Percentiles rank a stretch among this genome's conserved stretches.
These are phyloP conservation scores for Caenorhabditis angaria DNA, from an alignment of 2,888 invertebrate genomes.

Conservation along the genomic window DNA sequence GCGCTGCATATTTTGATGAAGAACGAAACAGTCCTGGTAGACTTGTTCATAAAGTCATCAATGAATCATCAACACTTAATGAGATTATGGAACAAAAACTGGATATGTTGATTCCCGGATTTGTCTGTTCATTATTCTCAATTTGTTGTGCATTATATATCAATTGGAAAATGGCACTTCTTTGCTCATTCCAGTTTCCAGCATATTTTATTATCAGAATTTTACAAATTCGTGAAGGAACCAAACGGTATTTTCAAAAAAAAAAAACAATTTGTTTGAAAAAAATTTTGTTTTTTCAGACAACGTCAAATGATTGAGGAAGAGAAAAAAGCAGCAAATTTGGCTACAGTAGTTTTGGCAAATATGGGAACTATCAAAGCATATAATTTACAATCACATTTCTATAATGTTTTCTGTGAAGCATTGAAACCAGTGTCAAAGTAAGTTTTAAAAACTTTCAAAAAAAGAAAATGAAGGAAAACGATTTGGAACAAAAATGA, in stretches of 20 bases:
- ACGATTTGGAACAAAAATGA: too few species aligned
- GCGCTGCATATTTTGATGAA: conserved; percentile 70
- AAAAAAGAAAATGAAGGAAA: too few species aligned
- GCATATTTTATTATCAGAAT: conserved; percentile 67
- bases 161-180: conserved; percentile 69
- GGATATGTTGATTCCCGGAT: conserved; percentile 66
- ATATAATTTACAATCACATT: conserved; percentile 67
- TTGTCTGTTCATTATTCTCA: conserved; percentile 65
- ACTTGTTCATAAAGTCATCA: conserved; percentile 64
- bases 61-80: conserved; percentile 65
- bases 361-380: conserved; percentile 71
- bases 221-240: conserved; percentile 57
- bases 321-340: conserved; percentile 68
- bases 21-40: conserved; percentile 65
- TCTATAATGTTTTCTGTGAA: conserved; percentile 63
- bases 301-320: conserved; percentile 70
- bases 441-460: conserved; percentile 29
- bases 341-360: conserved; percentile 64
- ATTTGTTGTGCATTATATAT: conserved; percentile 62
- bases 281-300: conserved; percentile 28
- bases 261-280: neutral
- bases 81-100: conserved; percentile 68
- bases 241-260: conserved; percentile 39
- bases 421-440: conserved; percentile 63
- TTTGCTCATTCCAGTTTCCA: conserved; percentile 70